Percentiles rank a stretch among this genome's conserved stretches.
phyloP scores from a whole-genome alignment of 2,113 vertebrate species.

The Budorcas taxicolor region DNA sequence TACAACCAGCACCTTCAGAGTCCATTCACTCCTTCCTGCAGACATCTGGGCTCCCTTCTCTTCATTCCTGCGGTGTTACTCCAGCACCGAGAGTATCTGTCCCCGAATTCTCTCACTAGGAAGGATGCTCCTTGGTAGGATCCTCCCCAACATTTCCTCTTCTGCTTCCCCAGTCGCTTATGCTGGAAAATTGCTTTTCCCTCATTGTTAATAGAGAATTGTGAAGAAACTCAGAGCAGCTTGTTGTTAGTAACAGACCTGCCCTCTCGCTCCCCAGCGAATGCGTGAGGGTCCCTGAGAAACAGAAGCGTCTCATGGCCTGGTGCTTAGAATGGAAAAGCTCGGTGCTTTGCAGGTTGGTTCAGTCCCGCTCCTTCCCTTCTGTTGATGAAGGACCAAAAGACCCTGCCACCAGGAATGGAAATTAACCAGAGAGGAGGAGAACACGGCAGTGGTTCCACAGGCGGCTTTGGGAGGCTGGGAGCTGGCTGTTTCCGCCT shows the following conservation, averaged over 20 bases:
- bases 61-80: rapidly evolving
- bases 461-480: background rate
- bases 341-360: background rate
- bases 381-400: background rate
- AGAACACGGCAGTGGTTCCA: rapidly evolving
- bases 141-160: background rate
- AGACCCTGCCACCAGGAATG: background rate
- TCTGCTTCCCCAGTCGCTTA: background rate
- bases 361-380: background rate
- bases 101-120: background rate
- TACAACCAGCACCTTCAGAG: no score
- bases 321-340: background rate
- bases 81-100: no score
- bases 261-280: background rate
- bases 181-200: background rate
- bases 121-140: background rate
- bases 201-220: background rate
- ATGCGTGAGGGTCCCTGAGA: background rate
- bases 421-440: background rate
- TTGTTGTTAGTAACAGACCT: background rate
- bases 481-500: background rate
- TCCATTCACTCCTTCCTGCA: background rate
- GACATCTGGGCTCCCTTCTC: background rate
- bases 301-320: background rate
- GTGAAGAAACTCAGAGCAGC: background rate